These are phyloP conservation scores for Zaprionus capensis DNA, from an alignment of 1,140 invertebrate genomes.

Conservation along the genomic window DNA sequence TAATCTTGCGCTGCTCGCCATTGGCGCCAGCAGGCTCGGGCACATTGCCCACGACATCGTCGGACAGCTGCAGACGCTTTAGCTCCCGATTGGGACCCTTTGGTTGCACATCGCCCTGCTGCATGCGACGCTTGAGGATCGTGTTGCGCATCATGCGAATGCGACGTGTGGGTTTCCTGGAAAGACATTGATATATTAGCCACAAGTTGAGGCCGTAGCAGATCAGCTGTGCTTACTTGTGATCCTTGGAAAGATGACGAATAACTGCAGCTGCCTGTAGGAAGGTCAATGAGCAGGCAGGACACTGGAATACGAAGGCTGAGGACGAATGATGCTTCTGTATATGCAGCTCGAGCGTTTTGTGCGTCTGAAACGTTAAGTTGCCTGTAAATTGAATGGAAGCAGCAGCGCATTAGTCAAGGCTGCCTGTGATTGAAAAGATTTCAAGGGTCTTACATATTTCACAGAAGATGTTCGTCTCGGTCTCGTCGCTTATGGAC, in stretches of 20 bases:
- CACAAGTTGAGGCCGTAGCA: not conserved
- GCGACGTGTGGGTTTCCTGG: constrained; percentile 73
- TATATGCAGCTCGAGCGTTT: constrained; percentile 89
- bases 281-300: constrained; percentile 88
- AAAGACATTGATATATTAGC: not conserved
- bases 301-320: constrained; percentile 88
- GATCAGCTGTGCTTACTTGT: constrained; percentile 84
- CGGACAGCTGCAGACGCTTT: constrained; percentile 67
- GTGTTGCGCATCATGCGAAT: constrained; percentile 80
- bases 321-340: constrained; percentile 89
- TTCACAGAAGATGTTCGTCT: constrained; percentile 71
- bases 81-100: constrained; percentile 76
- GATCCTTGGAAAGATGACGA: constrained; percentile 89
- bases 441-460: constrained; percentile 49
- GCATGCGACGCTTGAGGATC: constrained; percentile 72
- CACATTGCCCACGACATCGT: constrained; percentile 60
- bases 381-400: constrained; percentile 85
- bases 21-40: constrained; percentile 43
- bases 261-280: constrained; percentile 89
- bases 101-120: constrained; percentile 70
- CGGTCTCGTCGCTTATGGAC: constrained; percentile 63
- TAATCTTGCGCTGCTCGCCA: constrained; percentile 64
- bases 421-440: constrained; percentile 22
- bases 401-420: not conserved
- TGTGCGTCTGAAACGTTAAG: constrained; percentile 88